These are phyloP conservation scores for Oreochromis mossambicus DNA, from an alignment of 2,797 vertebrate species.

Conservation along the genomic window DNA sequence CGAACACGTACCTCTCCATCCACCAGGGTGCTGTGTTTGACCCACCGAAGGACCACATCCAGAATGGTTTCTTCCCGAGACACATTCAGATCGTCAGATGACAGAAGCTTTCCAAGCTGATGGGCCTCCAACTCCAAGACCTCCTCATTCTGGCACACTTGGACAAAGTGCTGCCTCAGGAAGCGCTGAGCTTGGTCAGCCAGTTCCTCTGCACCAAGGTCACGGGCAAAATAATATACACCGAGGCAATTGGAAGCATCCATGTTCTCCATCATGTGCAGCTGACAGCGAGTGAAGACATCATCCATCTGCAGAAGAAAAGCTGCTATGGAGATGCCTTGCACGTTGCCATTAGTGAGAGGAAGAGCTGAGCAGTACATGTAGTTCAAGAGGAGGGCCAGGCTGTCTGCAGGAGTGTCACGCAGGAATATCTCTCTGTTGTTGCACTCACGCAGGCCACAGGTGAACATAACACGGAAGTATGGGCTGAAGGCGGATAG, in stretches of 20 bases:
- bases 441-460: slow-evolving; percentile 87
- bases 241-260: slow-evolving; percentile 95
- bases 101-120: slow-evolving; percentile 84
- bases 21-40: slow-evolving; percentile 68
- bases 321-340: slow-evolving; percentile 87
- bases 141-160: slow-evolving; percentile 91
- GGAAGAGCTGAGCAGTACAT: slow-evolving; percentile 88
- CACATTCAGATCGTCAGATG: slow-evolving; percentile 93
- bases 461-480: slow-evolving; percentile 97
- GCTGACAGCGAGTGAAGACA: slow-evolving; percentile 84
- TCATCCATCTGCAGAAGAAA: slow-evolving; percentile 97
- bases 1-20: slow-evolving; percentile 68
- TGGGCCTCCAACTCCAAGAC: slow-evolving; percentile 88
- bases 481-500: slow-evolving; percentile 97
- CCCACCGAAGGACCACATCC: slow-evolving; percentile 92
- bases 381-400: slow-evolving; percentile 84
- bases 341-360: slow-evolving; percentile 85
- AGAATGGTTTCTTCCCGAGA: slow-evolving; percentile 92
- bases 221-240: slow-evolving; percentile 90
- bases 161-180: slow-evolving; percentile 87
- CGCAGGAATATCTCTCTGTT: slow-evolving; percentile 84
- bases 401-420: slow-evolving; percentile 85
- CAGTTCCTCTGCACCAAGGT: slow-evolving; percentile 92
- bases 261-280: slow-evolving; percentile 94
- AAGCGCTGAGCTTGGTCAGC: slow-evolving; percentile 84